Conservation (phyloP, 2,113 vertebrate species). For the Xenus cinereus region DNA sequence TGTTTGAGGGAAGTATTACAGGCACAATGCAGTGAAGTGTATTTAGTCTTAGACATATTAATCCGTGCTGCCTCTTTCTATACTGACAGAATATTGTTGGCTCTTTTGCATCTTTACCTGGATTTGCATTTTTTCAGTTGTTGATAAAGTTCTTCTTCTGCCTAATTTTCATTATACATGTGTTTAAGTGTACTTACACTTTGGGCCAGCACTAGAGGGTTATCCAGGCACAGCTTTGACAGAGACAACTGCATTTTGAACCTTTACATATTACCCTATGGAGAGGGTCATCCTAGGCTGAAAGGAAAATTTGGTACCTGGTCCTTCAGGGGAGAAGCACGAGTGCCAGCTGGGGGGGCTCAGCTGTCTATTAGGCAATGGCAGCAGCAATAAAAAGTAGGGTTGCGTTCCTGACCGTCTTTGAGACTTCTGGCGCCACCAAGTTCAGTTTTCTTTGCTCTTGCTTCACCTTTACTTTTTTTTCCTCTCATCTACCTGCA, state of each 20-base stretch:
- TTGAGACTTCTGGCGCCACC: background rate
- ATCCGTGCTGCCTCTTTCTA: background rate
- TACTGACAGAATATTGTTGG: background rate
- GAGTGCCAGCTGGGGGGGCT: background rate
- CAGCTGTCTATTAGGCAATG: background rate
- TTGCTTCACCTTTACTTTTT: background rate
- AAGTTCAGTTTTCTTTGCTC: background rate
- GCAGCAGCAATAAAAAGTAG: background rate
- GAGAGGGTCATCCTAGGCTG: background rate
- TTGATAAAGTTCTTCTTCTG: background rate
- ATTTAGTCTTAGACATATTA: background rate
- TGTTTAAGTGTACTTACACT: background rate
- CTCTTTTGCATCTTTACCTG: background rate
- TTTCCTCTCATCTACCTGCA: background rate
- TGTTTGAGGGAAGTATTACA: background rate
- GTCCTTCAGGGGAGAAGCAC: background rate
- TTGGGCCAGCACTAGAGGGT: background rate
- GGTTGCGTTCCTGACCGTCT: background rate
- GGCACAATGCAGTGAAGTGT: background rate
- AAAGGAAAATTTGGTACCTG: background rate
- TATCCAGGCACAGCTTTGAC: background rate
- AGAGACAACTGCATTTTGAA: background rate
- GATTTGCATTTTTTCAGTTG: background rate
- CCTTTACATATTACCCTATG: background rate
- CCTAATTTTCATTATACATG: background rate